phyloP scores from a whole-genome alignment of 2,113 vertebrate genomes.

The Paedocypris sp. region DNA sequence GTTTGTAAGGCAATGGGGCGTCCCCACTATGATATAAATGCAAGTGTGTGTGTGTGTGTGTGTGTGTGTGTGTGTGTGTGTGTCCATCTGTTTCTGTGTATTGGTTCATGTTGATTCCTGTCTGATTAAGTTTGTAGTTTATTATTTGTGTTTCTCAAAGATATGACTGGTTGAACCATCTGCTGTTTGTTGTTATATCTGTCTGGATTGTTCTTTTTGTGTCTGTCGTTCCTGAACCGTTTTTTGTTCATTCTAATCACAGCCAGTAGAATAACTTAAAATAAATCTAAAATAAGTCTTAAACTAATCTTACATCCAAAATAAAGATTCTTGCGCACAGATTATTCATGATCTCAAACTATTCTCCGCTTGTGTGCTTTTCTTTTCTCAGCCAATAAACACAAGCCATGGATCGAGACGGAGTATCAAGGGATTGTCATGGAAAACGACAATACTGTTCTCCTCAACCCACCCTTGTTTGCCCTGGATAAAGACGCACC shows the following conservation, averaged over 20 bases:
- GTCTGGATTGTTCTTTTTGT: not conserved
- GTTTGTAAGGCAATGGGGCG: slow-evolving; percentile 29
- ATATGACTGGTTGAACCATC: slow-evolving; percentile 4
- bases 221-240: not conserved
- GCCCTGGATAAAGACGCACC: slow-evolving; percentile 96
- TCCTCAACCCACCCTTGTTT: slow-evolving; percentile 91
- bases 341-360: slow-evolving; percentile 38
- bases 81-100: too few relatives aligned
- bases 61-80: not conserved
- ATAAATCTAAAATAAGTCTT: too few relatives aligned
- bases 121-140: not conserved
- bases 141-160: not conserved
- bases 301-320: too few relatives aligned
- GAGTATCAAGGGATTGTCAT: slow-evolving; percentile 97
- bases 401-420: slow-evolving; percentile 98
- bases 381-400: slow-evolving; percentile 83
- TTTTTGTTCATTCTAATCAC: slow-evolving; percentile 12
- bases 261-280: too few relatives aligned
- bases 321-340: not conserved
- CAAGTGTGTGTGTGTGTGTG: too few relatives aligned
- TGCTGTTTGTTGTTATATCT: not conserved
- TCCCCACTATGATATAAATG: too few relatives aligned
- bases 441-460: slow-evolving; percentile 96
- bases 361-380: slow-evolving; percentile 26
- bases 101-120: slow-evolving; percentile 18